These are phyloP conservation scores for Acrocephalus scirpaceus DNA, from an alignment of 2,797 vertebrate species.

Conservation along the genomic window DNA sequence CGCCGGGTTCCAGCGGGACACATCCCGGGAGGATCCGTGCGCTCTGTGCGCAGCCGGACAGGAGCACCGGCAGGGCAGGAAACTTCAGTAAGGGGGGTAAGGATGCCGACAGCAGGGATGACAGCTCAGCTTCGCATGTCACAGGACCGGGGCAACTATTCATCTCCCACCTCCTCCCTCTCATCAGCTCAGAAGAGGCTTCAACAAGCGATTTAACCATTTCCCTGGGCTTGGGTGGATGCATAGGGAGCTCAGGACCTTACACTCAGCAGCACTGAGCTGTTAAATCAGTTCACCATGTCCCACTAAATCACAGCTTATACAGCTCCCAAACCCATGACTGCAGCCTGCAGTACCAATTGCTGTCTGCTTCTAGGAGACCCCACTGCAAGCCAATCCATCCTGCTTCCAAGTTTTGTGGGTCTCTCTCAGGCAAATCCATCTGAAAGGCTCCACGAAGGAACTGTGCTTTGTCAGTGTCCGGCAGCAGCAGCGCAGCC, in stretches of 20 bases:
- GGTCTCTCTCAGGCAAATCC: not conserved
- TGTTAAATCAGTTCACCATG: not conserved
- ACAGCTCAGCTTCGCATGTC: not conserved
- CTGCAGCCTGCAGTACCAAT: rapidly evolving
- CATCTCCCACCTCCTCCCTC: not conserved
- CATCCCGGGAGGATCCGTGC: rapidly evolving
- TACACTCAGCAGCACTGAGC: not conserved
- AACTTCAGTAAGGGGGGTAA: rapidly evolving
- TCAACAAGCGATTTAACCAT: not conserved
- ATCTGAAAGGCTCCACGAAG: rapidly evolving
- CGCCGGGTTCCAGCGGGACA: rapidly evolving
- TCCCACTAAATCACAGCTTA: not conserved
- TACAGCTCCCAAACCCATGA: rapidly evolving
- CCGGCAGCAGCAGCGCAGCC: not conserved
- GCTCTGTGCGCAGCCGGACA: rapidly evolving
- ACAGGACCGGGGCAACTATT: rapidly evolving
- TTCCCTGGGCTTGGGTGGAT: not conserved
- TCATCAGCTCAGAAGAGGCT: not conserved
- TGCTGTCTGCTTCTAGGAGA: not conserved
- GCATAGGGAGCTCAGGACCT: not conserved
- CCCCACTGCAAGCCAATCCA: not conserved
- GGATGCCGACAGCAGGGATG: not conserved
- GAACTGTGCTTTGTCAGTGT: not conserved
- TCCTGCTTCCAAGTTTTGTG: rapidly evolving
- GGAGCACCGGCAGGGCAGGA: not conserved